A percentile compares a stretch with the other conserved stretches of the same genome.
Conservation (phyloP, 2,113 vertebrate genomes). For the Heterotis niloticus region DNA sequence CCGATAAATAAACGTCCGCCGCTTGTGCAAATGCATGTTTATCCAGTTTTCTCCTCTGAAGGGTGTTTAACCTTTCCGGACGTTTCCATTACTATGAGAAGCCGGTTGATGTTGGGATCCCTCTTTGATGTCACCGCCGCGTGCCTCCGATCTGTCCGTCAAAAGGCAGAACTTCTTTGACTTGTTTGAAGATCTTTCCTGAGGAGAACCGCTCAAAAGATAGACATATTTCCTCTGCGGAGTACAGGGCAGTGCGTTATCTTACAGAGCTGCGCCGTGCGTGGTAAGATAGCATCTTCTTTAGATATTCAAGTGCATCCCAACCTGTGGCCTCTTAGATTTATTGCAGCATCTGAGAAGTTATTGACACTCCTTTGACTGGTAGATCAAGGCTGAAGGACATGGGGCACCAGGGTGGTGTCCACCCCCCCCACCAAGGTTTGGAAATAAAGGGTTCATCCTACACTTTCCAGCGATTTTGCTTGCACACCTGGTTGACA, state of each 20-base stretch:
- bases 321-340: too few relatives aligned
- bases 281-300: too few relatives aligned
- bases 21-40: neutral
- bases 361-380: too few relatives aligned
- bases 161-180: neutral
- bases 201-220: too few relatives aligned
- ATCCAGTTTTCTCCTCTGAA: neutral
- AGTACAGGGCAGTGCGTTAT: too few relatives aligned
- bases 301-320: too few relatives aligned
- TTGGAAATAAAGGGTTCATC: constrained; percentile 29
- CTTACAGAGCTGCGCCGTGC: too few relatives aligned
- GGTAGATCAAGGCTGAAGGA: neutral
- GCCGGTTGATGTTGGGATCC: neutral
- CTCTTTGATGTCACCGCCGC: constrained; percentile 25
- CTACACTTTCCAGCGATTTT: constrained; percentile 46
- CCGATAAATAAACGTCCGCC: neutral
- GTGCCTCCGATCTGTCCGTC: constrained; percentile 18
- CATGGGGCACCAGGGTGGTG: too few relatives aligned
- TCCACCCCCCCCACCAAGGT: neutral
- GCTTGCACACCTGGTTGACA: constrained; percentile 70
- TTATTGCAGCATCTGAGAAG: too few relatives aligned
- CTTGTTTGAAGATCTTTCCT: too few relatives aligned
- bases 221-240: too few relatives aligned
- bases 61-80: neutral
- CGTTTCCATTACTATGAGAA: neutral